Evolutionary conservation across 2,888 invertebrate genomes (phyloP).

Genomic region (Papilio demoleus): DNA sequence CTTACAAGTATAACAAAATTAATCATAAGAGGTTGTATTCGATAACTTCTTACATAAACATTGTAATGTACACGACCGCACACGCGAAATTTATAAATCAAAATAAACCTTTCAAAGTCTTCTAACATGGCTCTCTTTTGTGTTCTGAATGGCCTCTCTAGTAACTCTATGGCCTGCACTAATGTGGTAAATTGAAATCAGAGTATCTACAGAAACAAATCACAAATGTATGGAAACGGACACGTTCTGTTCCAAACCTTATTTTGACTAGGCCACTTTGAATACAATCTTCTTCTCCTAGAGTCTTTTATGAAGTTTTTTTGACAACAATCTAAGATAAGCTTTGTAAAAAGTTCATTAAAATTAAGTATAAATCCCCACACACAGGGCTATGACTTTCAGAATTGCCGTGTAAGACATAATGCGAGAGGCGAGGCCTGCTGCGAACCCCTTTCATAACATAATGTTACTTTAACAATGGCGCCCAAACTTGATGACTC

Average conservation of each 20-base stretch:
- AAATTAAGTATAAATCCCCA: background rate
- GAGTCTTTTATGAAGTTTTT: background rate
- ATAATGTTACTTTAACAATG: constrained; percentile 19
- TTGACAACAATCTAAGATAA: background rate
- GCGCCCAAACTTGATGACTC: constrained; percentile 32
- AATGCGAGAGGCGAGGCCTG: constrained; percentile 6
- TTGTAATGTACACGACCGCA: too few species aligned
- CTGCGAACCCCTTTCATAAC: constrained; percentile 27
- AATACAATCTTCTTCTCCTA: background rate
- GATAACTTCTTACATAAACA: too few species aligned
- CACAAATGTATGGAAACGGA: too few species aligned
- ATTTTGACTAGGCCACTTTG: background rate
- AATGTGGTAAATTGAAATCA: too few species aligned
- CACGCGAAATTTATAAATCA: too few species aligned
- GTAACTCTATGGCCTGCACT: too few species aligned
- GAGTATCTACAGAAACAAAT: too few species aligned
- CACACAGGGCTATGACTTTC: constrained; percentile 13
- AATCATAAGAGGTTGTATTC: too few species aligned
- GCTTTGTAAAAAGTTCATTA: background rate
- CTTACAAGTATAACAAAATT: too few species aligned
- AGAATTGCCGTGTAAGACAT: background rate
- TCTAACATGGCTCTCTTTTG: too few species aligned
- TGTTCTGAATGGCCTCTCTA: too few species aligned
- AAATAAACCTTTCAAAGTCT: too few species aligned
- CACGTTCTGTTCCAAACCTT: background rate